Evolutionary conservation across 2,888 invertebrate genomes (phyloP).

Genomic region (Amblyteles armatorius): DNA sequence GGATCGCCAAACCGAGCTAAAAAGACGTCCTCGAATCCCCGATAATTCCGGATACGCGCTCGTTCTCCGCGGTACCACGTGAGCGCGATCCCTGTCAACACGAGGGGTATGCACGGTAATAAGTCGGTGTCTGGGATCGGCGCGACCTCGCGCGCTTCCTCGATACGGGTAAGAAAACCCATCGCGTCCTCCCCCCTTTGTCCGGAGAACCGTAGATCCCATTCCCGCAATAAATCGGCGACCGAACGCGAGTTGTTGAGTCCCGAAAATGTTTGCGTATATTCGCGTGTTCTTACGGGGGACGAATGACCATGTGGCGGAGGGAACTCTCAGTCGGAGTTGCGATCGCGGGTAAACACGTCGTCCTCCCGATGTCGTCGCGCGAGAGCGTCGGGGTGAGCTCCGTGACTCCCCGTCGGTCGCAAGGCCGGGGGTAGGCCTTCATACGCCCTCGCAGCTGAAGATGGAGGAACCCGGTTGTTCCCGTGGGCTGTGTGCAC

Average conservation of each 20-base stretch:
- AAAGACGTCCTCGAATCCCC: background rate
- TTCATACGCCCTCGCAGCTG: too few species aligned
- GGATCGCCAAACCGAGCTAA: background rate
- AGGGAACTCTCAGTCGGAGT: too few species aligned
- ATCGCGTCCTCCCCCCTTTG: background rate
- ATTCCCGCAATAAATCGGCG: background rate
- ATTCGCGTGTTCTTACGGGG: too few species aligned
- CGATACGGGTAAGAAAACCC: background rate
- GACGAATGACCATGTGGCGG: too few species aligned
- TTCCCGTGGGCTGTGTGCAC: too few species aligned
- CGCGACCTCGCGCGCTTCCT: background rate
- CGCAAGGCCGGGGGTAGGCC: too few species aligned
- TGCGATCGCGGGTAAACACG: too few species aligned
- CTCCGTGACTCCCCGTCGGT: too few species aligned
- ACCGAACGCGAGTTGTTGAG: background rate
- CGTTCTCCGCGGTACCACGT: background rate
- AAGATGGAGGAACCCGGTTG: too few species aligned
- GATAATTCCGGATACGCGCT: background rate
- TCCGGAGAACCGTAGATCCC: slow-evolving; percentile 7
- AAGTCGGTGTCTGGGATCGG: background rate
- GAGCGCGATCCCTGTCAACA: background rate
- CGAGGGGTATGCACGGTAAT: background rate
- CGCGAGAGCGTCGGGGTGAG: too few species aligned
- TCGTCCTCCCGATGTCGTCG: too few species aligned
- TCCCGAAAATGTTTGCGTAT: background rate